Evolutionary conservation across 1,140 invertebrate genomes (phyloP).

Genomic region (Arctopsyche grandis): DNA sequence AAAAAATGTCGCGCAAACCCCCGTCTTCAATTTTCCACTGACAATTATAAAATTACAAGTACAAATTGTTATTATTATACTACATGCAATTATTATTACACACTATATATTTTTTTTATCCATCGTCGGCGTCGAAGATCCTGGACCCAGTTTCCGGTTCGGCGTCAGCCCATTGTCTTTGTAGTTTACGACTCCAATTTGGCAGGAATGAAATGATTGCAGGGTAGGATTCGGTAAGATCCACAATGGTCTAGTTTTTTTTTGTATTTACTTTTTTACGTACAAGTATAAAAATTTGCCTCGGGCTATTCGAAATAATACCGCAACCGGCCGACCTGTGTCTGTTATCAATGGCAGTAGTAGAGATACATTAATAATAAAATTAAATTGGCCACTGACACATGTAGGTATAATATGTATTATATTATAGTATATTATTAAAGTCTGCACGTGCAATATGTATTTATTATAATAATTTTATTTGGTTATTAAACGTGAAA

Average conservation of each 20-base stretch:
- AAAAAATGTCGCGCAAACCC: neutral
- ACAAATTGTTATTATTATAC: too few species aligned
- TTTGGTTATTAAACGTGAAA: too few species aligned
- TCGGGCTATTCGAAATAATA: too few species aligned
- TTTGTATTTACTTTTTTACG: too few species aligned
- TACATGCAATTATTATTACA: neutral
- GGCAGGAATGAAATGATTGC: constrained; percentile 16
- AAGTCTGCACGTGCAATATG: neutral
- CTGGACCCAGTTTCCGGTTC: constrained; percentile 19
- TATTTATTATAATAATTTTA: too few species aligned
- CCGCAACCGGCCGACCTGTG: too few species aligned
- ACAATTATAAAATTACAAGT: too few species aligned
- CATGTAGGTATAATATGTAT: neutral
- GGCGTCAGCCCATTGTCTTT: neutral
- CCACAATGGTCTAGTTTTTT: too few species aligned
- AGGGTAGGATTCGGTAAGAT: neutral
- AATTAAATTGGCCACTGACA: neutral
- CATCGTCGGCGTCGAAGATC: constrained; percentile 2
- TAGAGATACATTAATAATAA: neutral
- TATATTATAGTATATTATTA: neutral
- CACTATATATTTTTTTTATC: neutral
- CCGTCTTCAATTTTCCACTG: neutral
- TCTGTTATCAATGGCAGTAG: neutral
- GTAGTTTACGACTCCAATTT: constrained; percentile 17
- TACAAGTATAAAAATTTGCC: too few species aligned